A percentile compares a stretch with the other conserved stretches of the same genome.
These are phyloP conservation scores for Triplophysa yarkandensis DNA, from an alignment of 2,797 vertebrate species.

Conservation along the genomic window DNA sequence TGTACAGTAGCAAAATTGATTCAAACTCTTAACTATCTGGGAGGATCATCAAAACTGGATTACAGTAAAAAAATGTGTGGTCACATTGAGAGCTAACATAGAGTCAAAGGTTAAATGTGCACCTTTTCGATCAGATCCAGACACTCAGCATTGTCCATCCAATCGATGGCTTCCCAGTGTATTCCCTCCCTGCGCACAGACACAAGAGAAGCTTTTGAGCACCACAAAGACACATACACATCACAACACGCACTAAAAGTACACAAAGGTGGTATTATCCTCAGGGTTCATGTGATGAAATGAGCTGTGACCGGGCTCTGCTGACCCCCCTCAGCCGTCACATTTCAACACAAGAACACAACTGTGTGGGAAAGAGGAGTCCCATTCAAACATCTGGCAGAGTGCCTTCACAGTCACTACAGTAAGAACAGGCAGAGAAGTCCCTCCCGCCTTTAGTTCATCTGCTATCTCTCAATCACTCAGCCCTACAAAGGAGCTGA, in stretches of 20 bases:
- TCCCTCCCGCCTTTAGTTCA: conserved; percentile 39
- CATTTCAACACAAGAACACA: conserved; percentile 65
- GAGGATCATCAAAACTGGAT: not conserved
- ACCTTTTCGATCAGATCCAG: conserved; percentile 85
- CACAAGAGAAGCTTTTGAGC: conserved; percentile 41
- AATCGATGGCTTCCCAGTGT: conserved; percentile 82
- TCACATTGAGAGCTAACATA: conserved; percentile 3
- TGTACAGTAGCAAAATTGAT: not conserved
- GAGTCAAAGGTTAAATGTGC: conserved; percentile 33
- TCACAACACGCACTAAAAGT: conserved; percentile 64
- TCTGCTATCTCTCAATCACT: conserved; percentile 35
- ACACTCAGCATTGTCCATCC: conserved; percentile 86
- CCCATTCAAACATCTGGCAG: conserved; percentile 59
- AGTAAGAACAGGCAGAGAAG: conserved; percentile 43
- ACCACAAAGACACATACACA: conserved; percentile 52
- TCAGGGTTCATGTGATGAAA: conserved; percentile 71
- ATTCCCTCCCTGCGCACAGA: conserved; percentile 75
- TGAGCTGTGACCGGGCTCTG: conserved; percentile 68
- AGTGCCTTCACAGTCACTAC: conserved; percentile 33
- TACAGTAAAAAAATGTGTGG: not conserved
- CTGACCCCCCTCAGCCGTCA: conserved; percentile 56
- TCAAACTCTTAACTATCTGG: not conserved
- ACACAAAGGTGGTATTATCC: conserved; percentile 71
- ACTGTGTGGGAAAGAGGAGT: conserved; percentile 67
- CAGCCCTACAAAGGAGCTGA: conserved; percentile 7